phyloP scores from a whole-genome alignment of 2,113 vertebrate genomes.

The Furnarius figulus region DNA sequence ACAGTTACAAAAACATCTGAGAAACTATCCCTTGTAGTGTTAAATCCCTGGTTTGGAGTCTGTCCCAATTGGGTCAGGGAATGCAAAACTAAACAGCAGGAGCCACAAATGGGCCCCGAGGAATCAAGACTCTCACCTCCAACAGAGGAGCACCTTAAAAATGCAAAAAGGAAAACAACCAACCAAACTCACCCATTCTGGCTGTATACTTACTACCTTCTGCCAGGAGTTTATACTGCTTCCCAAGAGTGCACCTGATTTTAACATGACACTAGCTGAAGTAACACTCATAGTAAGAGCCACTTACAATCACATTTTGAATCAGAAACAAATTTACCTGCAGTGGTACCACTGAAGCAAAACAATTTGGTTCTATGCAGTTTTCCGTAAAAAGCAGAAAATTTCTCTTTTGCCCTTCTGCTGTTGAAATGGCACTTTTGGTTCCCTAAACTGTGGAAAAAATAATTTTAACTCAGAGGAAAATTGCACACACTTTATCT shows the following conservation, averaged over 20 bases:
- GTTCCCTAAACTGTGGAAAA: background rate
- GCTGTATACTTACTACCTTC: background rate
- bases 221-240: background rate
- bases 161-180: background rate
- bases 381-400: background rate
- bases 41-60: background rate
- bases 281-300: background rate
- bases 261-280: background rate
- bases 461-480: background rate
- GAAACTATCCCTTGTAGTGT: background rate
- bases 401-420: background rate
- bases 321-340: background rate
- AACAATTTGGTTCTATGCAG: background rate
- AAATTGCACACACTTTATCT: background rate
- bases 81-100: background rate
- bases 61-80: accelerated
- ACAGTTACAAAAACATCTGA: background rate
- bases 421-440: slow-evolving; percentile 37
- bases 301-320: background rate
- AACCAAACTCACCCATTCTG: background rate
- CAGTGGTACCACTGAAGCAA: background rate
- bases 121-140: background rate
- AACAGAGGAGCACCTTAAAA: background rate
- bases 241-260: background rate
- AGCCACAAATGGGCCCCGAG: background rate